These are phyloP conservation scores for Apis cerana DNA, from an alignment of 1,140 invertebrate genomes.

Conservation along the genomic window DNA sequence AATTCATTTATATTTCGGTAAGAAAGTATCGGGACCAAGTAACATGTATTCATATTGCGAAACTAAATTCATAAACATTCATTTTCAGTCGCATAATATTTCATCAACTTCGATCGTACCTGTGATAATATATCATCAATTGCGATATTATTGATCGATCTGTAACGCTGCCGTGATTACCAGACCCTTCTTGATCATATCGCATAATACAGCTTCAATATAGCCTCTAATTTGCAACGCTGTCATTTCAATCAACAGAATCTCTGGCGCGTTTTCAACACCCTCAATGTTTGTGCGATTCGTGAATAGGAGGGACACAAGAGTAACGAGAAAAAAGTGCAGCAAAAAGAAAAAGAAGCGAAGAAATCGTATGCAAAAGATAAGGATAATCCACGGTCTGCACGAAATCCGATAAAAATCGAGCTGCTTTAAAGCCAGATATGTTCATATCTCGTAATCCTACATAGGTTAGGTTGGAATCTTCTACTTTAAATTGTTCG, in stretches of 20 bases:
- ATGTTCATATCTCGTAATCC: constrained; percentile 54
- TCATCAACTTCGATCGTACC: neutral
- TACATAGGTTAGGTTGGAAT: neutral
- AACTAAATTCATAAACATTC: neutral
- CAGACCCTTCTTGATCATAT: constrained; percentile 16
- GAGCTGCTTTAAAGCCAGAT: constrained; percentile 54
- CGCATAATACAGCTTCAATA: neutral
- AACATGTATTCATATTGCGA: neutral
- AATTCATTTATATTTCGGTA: neutral
- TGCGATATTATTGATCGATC: constrained; percentile 6
- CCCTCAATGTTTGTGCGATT: constrained; percentile 3
- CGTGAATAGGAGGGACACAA: neutral
- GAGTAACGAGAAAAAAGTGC: neutral
- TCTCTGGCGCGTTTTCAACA: constrained; percentile 28
- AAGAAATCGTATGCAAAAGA: constrained; percentile 17
- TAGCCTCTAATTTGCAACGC: constrained; percentile 47
- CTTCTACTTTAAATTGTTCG: constrained; percentile 53
- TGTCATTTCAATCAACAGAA: constrained; percentile 33
- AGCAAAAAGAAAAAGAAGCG: constrained; percentile 1
- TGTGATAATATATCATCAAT: constrained; percentile 12
- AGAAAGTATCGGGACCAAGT: constrained; percentile 4
- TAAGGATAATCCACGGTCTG: constrained; percentile 1
- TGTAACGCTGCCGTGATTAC: constrained; percentile 18
- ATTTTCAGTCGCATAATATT: neutral
- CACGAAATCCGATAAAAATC: constrained; percentile 23